Base-by-base conservation (phyloP, 2,797 vertebrate species). In the Rhinophrynus dorsalis region DNA sequence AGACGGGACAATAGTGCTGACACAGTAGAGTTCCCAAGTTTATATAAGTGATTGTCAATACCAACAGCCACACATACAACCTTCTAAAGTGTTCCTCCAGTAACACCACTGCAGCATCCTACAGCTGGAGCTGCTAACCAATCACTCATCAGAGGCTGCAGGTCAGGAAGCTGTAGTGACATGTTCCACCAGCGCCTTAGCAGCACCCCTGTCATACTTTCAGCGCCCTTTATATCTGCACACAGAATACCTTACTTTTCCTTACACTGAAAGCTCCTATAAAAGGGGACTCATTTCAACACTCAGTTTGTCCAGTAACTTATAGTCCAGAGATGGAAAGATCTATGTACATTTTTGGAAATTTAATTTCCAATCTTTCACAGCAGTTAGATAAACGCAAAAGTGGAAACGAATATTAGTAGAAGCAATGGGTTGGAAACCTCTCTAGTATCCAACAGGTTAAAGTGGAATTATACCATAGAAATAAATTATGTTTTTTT, bases 161-260 rank as follows among this genome's bases (percentile, higher is more conserved):
- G 27, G 33, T 26, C 51, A 67, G 38, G 62, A 67, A 44, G 38
- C 42, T 26, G 10, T 23, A 35, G 38, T 57, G 52, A 56, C 38
- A 26, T 18, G 29, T 55, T 56, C 32, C 29, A 56, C 51, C 24
- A 45, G 37, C 4, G 23, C 40, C 15, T 32, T 32, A 35, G 27
- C 32, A 38, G n/a, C n/a, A 30, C 40, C 24, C 18, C 38, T 45
- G 38, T 10, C 32, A 40, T 8, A 17, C 13, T 67, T 57, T 67
- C 20, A 67, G 20, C 40, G 45, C 64, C 23, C 27, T 56, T 67
- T 57, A 47, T 57, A 42, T 47, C 9, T 13, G 7, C 13, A 32
- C 38, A 9, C 50, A 55, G 20, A 5, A 56, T 11, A 42, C 29
- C 30, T 56, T 56, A 27, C 63, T 45, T 54, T 54, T 27, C 24